Conservation (phyloP, 2,113 vertebrate species). For the Carlito syrichta region DNA sequence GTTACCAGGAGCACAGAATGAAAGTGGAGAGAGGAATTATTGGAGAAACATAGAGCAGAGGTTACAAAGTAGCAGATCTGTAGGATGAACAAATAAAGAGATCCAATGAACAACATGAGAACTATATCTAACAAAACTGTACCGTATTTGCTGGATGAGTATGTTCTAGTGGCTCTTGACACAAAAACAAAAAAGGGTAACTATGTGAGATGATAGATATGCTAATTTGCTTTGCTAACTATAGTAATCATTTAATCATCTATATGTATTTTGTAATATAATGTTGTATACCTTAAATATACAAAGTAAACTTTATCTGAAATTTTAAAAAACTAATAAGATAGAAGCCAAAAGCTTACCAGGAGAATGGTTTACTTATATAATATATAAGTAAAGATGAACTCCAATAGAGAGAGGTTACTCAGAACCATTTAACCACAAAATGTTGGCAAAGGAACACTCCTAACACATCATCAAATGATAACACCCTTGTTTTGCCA, state of each 20-base stretch:
- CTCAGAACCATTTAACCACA: not conserved
- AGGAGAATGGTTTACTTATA: not conserved
- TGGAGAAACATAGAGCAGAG: too few relatives aligned
- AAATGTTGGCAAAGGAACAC: not conserved
- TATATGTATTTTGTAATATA: not conserved
- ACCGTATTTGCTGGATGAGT: not conserved
- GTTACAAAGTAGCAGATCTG: not conserved
- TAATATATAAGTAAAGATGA: not conserved
- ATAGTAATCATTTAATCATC: not conserved
- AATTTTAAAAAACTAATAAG: not conserved
- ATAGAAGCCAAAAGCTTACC: not conserved
- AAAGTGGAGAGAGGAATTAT: not conserved
- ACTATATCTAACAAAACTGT: not conserved
- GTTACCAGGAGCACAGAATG: not conserved
- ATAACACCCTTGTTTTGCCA: not conserved
- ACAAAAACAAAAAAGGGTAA: not conserved
- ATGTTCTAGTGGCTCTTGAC: not conserved
- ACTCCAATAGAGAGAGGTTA: not conserved
- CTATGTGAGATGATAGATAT: not conserved
- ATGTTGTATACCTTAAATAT: not conserved
- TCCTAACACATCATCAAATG: not conserved
- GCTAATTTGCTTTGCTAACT: not conserved
- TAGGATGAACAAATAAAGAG: not conserved
- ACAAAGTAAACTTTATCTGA: not conserved
- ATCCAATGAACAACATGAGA: too few relatives aligned